These are phyloP conservation scores for Tethya wilhelma DNA, from an alignment of 37 sponge, comb jelly and placozoan genomes.

Conservation along the genomic window DNA sequence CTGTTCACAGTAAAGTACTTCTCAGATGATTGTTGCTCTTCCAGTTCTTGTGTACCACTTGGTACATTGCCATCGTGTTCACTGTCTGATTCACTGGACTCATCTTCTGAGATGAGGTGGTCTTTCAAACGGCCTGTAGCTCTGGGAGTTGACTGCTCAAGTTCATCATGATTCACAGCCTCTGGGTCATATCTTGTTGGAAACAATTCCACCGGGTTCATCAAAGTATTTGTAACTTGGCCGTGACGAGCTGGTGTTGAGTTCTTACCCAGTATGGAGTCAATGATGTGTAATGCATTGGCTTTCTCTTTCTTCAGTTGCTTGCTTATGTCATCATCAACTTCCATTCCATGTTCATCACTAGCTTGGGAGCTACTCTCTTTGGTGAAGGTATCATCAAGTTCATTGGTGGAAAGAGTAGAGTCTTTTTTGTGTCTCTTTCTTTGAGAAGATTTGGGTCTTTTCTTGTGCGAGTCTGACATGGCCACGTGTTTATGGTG, in stretches of 20 bases:
- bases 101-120: no score
- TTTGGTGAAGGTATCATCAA: neutral
- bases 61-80: no score
- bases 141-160: conserved; percentile 6
- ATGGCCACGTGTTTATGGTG: conserved; percentile 4
- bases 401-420: neutral
- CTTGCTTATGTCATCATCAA: neutral
- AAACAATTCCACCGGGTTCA: neutral
- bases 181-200: conserved; percentile 34
- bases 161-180: conserved; percentile 5
- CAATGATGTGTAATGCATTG: conserved; percentile 14
- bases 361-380: neutral
- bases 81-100: no score
- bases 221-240: no score
- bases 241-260: neutral
- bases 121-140: neutral
- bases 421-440: neutral
- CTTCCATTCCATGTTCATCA: no score
- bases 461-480: neutral
- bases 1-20: conserved; percentile 4
- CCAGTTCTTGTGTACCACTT: neutral
- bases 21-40: neutral
- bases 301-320: conserved; percentile 29
- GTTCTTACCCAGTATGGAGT: conserved; percentile 10
- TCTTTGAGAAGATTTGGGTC: neutral